Evolutionary conservation across 2,113 vertebrate species (phyloP).

Genomic region (Protobothrops flavoviridis): DNA sequence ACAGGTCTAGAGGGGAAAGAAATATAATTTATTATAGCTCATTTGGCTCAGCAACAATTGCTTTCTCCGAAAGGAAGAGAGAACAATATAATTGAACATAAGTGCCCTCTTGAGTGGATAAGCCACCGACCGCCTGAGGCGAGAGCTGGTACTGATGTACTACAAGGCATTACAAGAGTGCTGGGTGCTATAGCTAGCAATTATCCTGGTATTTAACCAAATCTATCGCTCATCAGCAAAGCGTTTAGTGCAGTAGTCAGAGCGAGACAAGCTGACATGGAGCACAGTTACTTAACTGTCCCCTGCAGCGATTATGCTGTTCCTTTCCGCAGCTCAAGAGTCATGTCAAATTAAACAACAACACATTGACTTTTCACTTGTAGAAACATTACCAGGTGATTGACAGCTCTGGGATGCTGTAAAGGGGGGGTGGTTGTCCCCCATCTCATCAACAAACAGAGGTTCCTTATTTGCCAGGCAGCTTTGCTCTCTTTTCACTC

Average conservation of each 20-base stretch:
- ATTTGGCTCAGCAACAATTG: constrained; percentile 73
- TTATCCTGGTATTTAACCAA: constrained; percentile 88
- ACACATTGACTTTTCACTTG: constrained; percentile 78
- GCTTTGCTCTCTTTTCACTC: fast-evolving
- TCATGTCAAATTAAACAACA: constrained; percentile 80
- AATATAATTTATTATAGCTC: constrained; percentile 68
- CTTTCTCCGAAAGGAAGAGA: constrained; percentile 70
- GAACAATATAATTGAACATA: constrained; percentile 71
- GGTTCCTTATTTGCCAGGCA: constrained; percentile 21
- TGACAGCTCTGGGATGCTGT: constrained; percentile 68
- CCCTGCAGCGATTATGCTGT: constrained; percentile 76
- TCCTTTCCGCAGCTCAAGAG: constrained; percentile 62
- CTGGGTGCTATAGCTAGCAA: constrained; percentile 78
- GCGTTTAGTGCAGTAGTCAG: constrained; percentile 74
- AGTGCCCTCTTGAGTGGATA: constrained; percentile 62
- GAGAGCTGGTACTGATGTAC: constrained; percentile 85
- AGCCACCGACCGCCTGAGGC: constrained; percentile 83
- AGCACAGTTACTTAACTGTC: constrained; percentile 78
- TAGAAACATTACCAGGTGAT: constrained; percentile 74
- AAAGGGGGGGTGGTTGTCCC: constrained; percentile 26
- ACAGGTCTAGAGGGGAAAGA: constrained; percentile 43
- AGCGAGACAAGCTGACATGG: constrained; percentile 75
- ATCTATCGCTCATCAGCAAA: constrained; percentile 79
- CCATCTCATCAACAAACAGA: constrained; percentile 37
- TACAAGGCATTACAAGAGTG: constrained; percentile 81